phyloP scores from a whole-genome alignment of 1,140 invertebrate species.

The Eciton burchellii region DNA sequence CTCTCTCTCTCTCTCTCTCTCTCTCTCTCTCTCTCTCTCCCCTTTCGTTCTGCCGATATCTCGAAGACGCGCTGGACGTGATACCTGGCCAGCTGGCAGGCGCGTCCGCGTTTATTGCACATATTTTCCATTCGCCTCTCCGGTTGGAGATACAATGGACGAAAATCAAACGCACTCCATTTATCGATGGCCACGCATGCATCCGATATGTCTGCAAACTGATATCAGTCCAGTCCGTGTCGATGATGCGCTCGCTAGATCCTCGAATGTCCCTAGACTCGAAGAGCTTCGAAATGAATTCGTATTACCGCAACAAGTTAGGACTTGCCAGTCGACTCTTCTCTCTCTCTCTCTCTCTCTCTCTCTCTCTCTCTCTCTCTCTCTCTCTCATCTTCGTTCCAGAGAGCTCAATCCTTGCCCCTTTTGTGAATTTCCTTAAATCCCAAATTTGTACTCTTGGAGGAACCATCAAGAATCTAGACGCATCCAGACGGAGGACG shows the following conservation, averaged over 20 bases:
- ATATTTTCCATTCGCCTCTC: constrained; percentile 48
- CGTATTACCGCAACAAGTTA: background rate
- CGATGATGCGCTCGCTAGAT: constrained; percentile 11
- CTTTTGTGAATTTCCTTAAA: background rate
- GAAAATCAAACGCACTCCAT: constrained; percentile 55
- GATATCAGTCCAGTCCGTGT: constrained; percentile 74
- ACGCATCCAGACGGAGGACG: constrained; percentile 17
- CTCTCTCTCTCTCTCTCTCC: background rate
- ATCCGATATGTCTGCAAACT: constrained; percentile 81
- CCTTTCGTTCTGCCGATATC: constrained; percentile 8
- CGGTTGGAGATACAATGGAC: constrained; percentile 40
- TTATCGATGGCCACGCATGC: constrained; percentile 63
- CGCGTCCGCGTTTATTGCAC: constrained; percentile 46
- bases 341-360: too few species aligned
- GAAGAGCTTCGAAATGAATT: background rate
- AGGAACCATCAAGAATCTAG: constrained; percentile 13
- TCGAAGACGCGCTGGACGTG: constrained; percentile 21
- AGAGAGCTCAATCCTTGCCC: too few species aligned
- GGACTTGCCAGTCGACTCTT: background rate
- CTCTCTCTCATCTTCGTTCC: background rate
- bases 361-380: background rate
- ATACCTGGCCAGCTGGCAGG: background rate
- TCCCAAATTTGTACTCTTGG: background rate
- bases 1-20: background rate
- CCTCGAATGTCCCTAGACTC: background rate